phyloP scores from a whole-genome alignment of 1,140 invertebrate genomes.

The Psix sp. region DNA sequence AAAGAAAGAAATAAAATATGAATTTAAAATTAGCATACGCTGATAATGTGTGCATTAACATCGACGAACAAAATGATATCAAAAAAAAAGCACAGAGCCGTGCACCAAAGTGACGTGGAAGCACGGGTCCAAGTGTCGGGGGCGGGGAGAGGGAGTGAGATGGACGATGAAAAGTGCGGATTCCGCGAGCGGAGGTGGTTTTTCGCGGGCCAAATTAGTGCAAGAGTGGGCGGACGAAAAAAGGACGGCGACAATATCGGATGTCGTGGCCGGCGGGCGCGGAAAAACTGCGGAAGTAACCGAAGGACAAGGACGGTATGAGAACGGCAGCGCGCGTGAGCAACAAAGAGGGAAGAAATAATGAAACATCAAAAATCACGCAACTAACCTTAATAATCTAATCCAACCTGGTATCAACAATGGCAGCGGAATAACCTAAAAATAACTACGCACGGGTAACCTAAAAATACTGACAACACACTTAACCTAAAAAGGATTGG shows the following conservation, averaged over 20 bases:
- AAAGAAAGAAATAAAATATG: constrained; percentile 7
- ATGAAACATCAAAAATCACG: constrained; percentile 8
- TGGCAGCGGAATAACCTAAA: constrained; percentile 53
- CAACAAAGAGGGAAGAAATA: background rate
- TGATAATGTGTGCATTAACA: constrained; percentile 20
- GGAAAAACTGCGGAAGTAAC: background rate
- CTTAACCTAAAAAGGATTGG: constrained; percentile 50
- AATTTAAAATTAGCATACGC: constrained; percentile 30
- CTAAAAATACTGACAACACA: constrained; percentile 48
- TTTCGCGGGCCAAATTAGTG: constrained; percentile 1
- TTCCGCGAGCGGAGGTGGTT: background rate
- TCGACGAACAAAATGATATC: constrained; percentile 10
- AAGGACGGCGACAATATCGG: background rate
- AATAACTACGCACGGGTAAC: constrained; percentile 43
- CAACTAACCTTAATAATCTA: constrained; percentile 37
- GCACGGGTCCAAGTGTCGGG: background rate
- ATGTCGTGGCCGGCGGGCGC: background rate
- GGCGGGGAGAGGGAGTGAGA: background rate
- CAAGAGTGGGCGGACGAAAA: background rate
- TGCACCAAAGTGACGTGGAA: background rate
- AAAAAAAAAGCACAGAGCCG: constrained; percentile 1
- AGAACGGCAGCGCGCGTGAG: background rate
- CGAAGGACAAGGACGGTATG: background rate
- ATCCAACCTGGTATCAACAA: constrained; percentile 41
- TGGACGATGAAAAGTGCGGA: too few relatives aligned